Conservation (phyloP, 2,113 vertebrate species). For the Fulmarus glacialis region DNA sequence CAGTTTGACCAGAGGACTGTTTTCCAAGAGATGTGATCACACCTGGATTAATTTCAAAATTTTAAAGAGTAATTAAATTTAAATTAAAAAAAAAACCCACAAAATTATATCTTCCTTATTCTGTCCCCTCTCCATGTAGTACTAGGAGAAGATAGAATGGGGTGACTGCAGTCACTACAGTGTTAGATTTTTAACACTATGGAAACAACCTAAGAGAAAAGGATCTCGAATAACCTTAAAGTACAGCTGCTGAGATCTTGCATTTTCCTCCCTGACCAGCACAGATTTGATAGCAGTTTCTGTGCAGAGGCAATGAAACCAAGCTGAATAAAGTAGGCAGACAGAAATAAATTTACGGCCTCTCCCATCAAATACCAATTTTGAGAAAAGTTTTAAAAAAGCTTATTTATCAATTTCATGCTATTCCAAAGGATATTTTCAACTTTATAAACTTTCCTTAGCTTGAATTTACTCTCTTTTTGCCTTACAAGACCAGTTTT, state of each 20-base stretch:
- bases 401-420: background rate
- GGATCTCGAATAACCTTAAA: background rate
- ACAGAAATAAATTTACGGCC: background rate
- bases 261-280: background rate
- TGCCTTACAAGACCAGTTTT: background rate
- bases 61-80: background rate
- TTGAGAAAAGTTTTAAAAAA: background rate
- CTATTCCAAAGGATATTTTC: background rate
- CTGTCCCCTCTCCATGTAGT: background rate
- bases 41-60: background rate
- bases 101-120: background rate
- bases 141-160: background rate
- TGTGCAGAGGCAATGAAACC: background rate
- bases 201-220: background rate
- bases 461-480: background rate
- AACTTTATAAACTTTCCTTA: background rate
- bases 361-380: background rate
- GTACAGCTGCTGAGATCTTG: background rate
- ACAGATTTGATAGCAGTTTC: background rate
- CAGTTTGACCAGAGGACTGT: background rate
- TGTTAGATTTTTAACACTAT: background rate
- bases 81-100: background rate
- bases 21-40: background rate
- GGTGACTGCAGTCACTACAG: background rate
- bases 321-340: background rate